phyloP scores from a whole-genome alignment of 2,888 invertebrate species.

The Eucriotettix oculatus region DNA sequence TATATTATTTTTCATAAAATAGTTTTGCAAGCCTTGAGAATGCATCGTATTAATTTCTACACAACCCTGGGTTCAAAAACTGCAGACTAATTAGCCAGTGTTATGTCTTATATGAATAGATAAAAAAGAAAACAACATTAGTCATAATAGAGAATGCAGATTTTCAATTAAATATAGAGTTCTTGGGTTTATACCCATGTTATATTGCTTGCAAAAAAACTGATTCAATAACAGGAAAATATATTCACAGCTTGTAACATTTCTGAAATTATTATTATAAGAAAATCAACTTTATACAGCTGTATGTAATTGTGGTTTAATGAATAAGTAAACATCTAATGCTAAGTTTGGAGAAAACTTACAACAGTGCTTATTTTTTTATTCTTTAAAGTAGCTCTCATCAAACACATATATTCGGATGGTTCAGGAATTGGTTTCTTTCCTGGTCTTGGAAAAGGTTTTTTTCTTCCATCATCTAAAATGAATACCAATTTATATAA shows the following conservation, averaged over 20 bases:
- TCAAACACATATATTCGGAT: conserved; percentile 62
- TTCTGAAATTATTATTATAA: too few species aligned
- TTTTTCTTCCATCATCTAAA: conserved; percentile 62
- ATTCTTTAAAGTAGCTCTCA: conserved; percentile 64
- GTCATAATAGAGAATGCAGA: too few species aligned
- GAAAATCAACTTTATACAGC: too few species aligned
- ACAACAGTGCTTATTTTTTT: conserved; percentile 44
- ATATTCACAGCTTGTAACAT: too few species aligned
- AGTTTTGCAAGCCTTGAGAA: not conserved
- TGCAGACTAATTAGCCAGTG: not conserved
- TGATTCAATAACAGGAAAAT: too few species aligned
- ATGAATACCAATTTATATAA: not conserved
- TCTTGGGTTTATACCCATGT: too few species aligned
- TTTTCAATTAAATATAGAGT: too few species aligned
- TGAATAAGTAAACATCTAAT: too few species aligned
- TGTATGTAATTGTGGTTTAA: too few species aligned
- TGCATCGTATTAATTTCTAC: not conserved
- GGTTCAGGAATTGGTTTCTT: conserved; percentile 41
- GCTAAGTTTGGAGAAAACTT: conserved; percentile 6
- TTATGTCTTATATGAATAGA: too few species aligned
- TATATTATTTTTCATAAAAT: not conserved
- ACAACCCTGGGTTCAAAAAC: not conserved
- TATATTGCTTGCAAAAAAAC: too few species aligned
- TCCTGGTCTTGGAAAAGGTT: conserved; percentile 55
- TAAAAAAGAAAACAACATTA: too few species aligned